Conservation (phyloP, 1,140 invertebrate genomes). For the Solenopsis fugax region DNA sequence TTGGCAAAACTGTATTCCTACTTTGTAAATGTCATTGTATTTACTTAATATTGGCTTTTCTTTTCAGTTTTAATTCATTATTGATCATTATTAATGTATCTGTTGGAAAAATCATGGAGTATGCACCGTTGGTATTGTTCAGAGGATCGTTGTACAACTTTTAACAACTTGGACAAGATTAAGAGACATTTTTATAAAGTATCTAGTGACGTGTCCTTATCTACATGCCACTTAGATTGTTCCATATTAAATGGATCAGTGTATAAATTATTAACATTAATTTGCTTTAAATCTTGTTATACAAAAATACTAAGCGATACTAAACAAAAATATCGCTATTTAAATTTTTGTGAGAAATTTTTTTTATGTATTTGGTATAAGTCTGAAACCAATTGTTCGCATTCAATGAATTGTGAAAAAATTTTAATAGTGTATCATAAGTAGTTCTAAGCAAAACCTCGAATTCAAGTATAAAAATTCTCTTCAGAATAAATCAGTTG, state of each 20-base stretch:
- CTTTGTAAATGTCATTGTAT: neutral
- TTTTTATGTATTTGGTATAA: neutral
- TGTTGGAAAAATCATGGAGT: conserved; percentile 37
- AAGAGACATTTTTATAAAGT: conserved; percentile 34
- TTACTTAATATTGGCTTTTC: conserved; percentile 6
- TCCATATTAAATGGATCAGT: conserved; percentile 26
- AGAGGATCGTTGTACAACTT: conserved; percentile 8
- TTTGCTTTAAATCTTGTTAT: conserved; percentile 3
- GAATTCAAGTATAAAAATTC: neutral
- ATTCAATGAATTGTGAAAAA: neutral
- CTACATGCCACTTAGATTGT: neutral
- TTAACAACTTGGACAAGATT: neutral
- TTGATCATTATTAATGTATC: conserved; percentile 48
- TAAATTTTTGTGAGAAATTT: neutral
- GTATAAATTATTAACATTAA: neutral
- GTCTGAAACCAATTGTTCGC: neutral
- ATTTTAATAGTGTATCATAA: neutral
- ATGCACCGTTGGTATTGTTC: neutral
- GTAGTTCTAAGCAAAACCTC: neutral
- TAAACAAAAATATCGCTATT: neutral
- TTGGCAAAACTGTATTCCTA: neutral
- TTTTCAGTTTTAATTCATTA: conserved; percentile 75
- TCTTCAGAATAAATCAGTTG: neutral
- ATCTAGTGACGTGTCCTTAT: conserved; percentile 9
- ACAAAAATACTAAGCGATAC: neutral